Conservation (phyloP, 2,113 vertebrate species). For the Elachura formosa region DNA sequence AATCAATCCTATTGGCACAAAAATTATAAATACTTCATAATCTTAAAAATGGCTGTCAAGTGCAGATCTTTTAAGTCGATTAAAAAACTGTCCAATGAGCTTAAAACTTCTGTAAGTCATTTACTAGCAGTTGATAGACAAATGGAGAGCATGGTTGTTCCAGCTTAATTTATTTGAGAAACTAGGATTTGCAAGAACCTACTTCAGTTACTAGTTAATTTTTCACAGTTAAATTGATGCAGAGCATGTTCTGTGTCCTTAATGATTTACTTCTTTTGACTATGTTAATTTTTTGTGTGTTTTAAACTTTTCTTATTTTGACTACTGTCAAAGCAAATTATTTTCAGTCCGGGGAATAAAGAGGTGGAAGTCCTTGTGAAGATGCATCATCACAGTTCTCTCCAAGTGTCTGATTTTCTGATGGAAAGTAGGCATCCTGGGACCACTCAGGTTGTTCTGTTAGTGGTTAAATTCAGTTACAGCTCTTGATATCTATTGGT, state of each 20-base stretch:
- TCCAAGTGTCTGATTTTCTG: neutral
- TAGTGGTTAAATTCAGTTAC: neutral
- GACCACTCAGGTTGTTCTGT: neutral
- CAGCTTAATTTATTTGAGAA: neutral
- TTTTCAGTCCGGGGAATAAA: neutral
- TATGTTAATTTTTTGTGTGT: neutral
- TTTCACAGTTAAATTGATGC: neutral
- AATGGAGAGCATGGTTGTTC: neutral
- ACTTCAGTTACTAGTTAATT: neutral
- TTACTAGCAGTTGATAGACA: neutral
- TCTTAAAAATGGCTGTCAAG: neutral
- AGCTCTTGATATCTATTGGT: neutral
- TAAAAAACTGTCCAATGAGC: neutral
- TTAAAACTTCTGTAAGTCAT: neutral
- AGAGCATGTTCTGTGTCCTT: neutral
- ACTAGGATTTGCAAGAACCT: neutral
- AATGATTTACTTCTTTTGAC: neutral
- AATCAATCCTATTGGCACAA: neutral
- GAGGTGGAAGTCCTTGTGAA: neutral
- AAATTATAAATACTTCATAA: neutral
- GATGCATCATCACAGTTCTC: accelerated
- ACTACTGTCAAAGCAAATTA: neutral
- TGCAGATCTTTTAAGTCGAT: neutral
- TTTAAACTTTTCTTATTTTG: neutral
- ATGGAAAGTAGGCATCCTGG: neutral